phyloP scores from a whole-genome alignment of 2,113 vertebrate species.

The Rhea americana region DNA sequence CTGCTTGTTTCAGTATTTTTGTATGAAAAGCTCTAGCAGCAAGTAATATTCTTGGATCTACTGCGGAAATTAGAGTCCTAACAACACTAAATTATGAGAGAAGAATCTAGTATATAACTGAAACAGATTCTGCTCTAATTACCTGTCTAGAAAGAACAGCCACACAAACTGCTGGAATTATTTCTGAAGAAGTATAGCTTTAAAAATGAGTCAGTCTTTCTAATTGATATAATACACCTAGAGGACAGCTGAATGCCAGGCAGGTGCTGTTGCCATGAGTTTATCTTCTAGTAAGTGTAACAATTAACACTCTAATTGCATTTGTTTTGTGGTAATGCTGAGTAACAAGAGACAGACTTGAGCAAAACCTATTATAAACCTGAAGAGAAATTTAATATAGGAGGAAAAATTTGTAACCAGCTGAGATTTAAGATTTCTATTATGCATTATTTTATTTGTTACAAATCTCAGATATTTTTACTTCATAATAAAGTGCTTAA shows the following conservation, averaged over 20 bases:
- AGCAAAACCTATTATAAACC: neutral
- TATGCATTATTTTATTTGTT: neutral
- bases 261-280: neutral
- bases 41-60: neutral
- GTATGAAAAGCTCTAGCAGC: neutral
- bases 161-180: neutral
- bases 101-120: neutral
- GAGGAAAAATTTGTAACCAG: neutral
- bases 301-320: conserved; percentile 23
- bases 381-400: neutral
- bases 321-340: neutral
- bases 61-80: neutral
- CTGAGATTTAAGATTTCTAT: neutral
- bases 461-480: neutral
- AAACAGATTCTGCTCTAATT: neutral
- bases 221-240: neutral
- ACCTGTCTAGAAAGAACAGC: neutral
- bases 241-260: neutral
- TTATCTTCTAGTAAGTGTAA: neutral
- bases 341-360: neutral
- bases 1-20: neutral
- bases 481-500: neutral
- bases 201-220: neutral
- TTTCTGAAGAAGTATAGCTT: neutral
- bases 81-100: neutral